Conservation (phyloP, 2,888 invertebrate genomes). For the Julus scanicus region DNA sequence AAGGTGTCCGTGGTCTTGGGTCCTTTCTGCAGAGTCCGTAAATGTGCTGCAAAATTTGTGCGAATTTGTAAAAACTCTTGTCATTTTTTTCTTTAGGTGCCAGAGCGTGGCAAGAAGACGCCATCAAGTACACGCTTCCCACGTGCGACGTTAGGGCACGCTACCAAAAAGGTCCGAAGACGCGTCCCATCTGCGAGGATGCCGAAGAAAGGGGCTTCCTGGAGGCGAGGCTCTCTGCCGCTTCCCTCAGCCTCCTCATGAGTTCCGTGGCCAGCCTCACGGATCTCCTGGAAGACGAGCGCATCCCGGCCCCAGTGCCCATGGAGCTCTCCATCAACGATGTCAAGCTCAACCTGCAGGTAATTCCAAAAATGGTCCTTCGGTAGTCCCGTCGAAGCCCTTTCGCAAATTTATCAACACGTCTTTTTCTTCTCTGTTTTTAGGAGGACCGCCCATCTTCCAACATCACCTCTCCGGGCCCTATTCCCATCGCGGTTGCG, state of each 20-base stretch:
- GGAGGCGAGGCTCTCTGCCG: slow-evolving; percentile 60
- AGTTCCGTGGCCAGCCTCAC: slow-evolving; percentile 83
- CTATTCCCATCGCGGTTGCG: slow-evolving; percentile 80
- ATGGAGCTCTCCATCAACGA: slow-evolving; percentile 69
- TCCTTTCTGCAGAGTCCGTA: too few relatives aligned
- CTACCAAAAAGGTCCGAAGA: slow-evolving; percentile 53
- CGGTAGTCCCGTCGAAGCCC: too few relatives aligned
- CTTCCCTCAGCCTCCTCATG: slow-evolving; percentile 74
- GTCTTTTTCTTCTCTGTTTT: slow-evolving; percentile 63
- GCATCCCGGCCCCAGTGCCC: slow-evolving; percentile 82
- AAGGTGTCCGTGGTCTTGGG: too few relatives aligned
- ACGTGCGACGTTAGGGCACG: slow-evolving; percentile 54
- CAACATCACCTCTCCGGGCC: slow-evolving; percentile 83
- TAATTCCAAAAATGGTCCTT: neutral
- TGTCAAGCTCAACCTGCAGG: slow-evolving; percentile 55
- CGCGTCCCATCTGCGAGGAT: slow-evolving; percentile 60
- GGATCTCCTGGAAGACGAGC: slow-evolving; percentile 89
- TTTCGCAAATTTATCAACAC: too few relatives aligned
- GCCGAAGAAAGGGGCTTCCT: slow-evolving; percentile 62
- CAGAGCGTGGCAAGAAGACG: slow-evolving; percentile 56
- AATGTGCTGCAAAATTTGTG: too few relatives aligned
- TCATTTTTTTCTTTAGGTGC: slow-evolving; percentile 51
- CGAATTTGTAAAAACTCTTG: neutral
- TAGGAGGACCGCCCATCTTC: slow-evolving; percentile 86
- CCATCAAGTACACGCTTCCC: slow-evolving; percentile 45